Evolutionary conservation across 2,797 vertebrate species (phyloP).

Genomic region (Telmatherina bonti): DNA sequence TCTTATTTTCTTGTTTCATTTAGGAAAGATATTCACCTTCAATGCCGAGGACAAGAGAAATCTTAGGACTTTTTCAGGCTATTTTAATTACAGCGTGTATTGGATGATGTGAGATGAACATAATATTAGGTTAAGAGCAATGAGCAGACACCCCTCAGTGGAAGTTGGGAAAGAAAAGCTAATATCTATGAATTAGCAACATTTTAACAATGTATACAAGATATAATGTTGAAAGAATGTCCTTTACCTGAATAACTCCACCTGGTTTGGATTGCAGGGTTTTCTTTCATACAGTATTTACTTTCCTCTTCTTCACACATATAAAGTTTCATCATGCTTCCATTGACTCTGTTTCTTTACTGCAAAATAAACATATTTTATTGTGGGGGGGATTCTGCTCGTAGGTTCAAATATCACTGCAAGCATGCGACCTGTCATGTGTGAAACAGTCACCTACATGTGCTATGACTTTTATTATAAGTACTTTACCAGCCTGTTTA

Average conservation of each 20-base stretch:
- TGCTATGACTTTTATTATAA: too few relatives aligned
- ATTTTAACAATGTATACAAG: neutral
- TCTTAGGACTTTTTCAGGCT: conserved; percentile 32
- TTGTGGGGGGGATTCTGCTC: neutral
- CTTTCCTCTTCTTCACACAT: neutral
- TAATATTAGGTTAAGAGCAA: conserved; percentile 26
- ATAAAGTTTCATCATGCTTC: neutral
- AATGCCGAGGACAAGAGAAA: conserved; percentile 30
- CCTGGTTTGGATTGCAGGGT: too few relatives aligned
- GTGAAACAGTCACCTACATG: neutral
- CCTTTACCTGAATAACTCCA: neutral
- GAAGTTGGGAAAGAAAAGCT: conserved; percentile 18
- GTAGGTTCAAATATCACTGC: neutral
- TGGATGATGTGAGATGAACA: conserved; percentile 46
- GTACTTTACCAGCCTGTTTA: too few relatives aligned
- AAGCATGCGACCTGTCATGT: neutral
- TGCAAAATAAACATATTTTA: neutral
- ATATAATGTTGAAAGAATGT: neutral
- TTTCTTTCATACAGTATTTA: neutral
- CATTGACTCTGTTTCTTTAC: neutral
- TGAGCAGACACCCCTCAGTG: conserved; percentile 20
- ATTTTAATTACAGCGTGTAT: conserved; percentile 54
- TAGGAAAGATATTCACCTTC: conserved; percentile 30
- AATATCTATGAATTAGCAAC: conserved; percentile 10
- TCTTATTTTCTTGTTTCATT: conserved; percentile 33